phyloP scores from a whole-genome alignment of 2,797 vertebrate genomes.

The Merluccius polli region DNA sequence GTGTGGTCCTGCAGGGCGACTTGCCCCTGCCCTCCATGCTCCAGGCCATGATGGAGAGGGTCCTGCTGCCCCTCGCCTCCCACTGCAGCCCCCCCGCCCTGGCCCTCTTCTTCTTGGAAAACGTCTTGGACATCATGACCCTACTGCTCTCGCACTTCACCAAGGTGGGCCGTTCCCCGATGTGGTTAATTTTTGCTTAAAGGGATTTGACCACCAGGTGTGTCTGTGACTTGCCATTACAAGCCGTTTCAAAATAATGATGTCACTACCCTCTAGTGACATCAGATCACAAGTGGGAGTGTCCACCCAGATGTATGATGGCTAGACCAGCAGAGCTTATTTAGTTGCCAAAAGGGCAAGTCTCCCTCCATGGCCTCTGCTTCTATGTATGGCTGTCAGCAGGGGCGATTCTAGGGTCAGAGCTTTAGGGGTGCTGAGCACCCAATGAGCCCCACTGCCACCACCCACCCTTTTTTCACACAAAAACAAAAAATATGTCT shows the following conservation, averaged over 20 bases:
- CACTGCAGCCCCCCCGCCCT: slow-evolving; percentile 81
- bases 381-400: background rate
- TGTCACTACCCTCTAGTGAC: too few species aligned
- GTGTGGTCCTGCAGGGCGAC: slow-evolving; percentile 75
- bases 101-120: slow-evolving; percentile 79
- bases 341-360: slow-evolving; percentile 73
- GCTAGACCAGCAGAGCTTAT: too few species aligned
- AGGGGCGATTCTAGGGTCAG: too few species aligned
- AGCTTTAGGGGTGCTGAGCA: too few species aligned
- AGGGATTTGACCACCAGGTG: too few species aligned
- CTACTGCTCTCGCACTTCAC: slow-evolving; percentile 81
- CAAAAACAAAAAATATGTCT: too few species aligned
- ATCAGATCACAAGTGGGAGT: too few species aligned
- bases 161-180: slow-evolving; percentile 73
- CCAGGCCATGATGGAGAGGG: slow-evolving; percentile 81
- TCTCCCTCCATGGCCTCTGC: background rate
- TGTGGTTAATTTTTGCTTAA: background rate
- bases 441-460: too few species aligned
- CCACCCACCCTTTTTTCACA: too few species aligned
- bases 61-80: slow-evolving; percentile 80
- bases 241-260: too few species aligned
- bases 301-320: too few species aligned
- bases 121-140: slow-evolving; percentile 73
- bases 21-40: slow-evolving; percentile 72
- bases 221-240: too few species aligned